Conservation (phyloP, 1,140 invertebrate species). For the Habropoda laboriosa region DNA sequence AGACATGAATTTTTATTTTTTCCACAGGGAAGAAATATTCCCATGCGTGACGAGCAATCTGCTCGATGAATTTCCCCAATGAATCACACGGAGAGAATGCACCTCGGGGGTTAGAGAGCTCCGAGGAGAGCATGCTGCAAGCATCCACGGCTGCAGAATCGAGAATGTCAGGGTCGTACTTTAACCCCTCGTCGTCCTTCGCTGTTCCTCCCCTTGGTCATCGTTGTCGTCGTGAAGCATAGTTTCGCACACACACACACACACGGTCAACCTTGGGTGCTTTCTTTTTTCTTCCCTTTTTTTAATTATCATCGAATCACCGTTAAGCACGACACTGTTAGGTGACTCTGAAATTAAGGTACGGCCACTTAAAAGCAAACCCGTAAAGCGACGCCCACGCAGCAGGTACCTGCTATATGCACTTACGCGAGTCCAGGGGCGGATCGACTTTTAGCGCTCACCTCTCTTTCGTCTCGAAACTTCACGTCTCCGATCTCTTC, state of each 20-base stretch:
- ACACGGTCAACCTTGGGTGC: slow-evolving; percentile 53
- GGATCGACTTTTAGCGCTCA: slow-evolving; percentile 18
- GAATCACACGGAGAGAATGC: background rate
- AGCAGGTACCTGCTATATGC: slow-evolving; percentile 51
- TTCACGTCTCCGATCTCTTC: no score
- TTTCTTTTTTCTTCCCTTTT: slow-evolving; percentile 49
- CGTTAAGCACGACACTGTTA: slow-evolving; percentile 62
- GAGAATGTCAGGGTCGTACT: slow-evolving; percentile 67
- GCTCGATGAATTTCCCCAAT: background rate
- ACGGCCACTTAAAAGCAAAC: slow-evolving; percentile 68
- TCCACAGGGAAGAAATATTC: slow-evolving; percentile 2
- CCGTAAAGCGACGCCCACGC: slow-evolving; percentile 73
- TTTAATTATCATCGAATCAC: slow-evolving; percentile 70
- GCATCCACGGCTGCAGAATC: slow-evolving; percentile 52
- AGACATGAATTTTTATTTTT: slow-evolving; percentile 20
- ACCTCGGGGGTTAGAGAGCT: slow-evolving; percentile 19
- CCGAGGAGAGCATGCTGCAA: slow-evolving; percentile 25
- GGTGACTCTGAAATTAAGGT: slow-evolving; percentile 54
- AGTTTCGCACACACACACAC: no score
- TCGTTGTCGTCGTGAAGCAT: slow-evolving; percentile 25
- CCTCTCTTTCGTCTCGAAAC: background rate
- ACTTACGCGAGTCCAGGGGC: slow-evolving; percentile 55
- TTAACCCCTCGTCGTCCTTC: slow-evolving; percentile 63
- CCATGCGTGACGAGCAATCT: background rate
- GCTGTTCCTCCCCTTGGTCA: slow-evolving; percentile 45